phyloP scores from a whole-genome alignment of 1,140 invertebrate genomes.

The Procambarus virginalis region DNA sequence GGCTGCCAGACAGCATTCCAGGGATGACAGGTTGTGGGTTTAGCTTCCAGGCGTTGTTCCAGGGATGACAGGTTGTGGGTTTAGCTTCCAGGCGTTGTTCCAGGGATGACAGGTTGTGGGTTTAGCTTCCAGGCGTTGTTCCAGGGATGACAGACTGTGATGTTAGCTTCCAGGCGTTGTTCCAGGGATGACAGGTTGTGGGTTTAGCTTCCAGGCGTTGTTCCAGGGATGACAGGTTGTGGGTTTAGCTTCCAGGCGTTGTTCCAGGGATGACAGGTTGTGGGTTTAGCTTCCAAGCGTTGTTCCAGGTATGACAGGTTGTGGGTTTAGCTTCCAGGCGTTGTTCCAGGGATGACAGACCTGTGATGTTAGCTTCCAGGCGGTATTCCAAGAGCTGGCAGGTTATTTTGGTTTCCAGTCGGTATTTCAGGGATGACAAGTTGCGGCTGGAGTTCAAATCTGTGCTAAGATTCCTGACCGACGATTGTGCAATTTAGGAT shows the following conservation, averaged over 20 bases:
- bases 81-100: neutral
- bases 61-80: neutral
- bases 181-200: neutral
- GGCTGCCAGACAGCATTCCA: neutral
- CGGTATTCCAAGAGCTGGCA: too few species aligned
- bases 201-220: neutral
- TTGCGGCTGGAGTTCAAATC: too few species aligned
- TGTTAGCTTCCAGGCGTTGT: neutral
- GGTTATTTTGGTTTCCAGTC: neutral
- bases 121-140: neutral
- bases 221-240: neutral
- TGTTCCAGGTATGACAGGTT: neutral
- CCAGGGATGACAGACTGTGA: neutral
- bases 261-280: too few species aligned
- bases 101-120: neutral
- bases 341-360: too few species aligned
- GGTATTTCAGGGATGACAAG: too few species aligned
- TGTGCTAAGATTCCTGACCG: too few species aligned
- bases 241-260: neutral
- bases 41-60: neutral
- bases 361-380: too few species aligned
- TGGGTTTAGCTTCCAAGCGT: neutral
- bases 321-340: neutral
- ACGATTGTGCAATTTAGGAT: neutral
- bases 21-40: neutral